A percentile compares a stretch with the other conserved stretches of the same genome.
Evolutionary conservation across 2,888 invertebrate genomes (phyloP).

Genomic region (Conistra vaccinii): DNA sequence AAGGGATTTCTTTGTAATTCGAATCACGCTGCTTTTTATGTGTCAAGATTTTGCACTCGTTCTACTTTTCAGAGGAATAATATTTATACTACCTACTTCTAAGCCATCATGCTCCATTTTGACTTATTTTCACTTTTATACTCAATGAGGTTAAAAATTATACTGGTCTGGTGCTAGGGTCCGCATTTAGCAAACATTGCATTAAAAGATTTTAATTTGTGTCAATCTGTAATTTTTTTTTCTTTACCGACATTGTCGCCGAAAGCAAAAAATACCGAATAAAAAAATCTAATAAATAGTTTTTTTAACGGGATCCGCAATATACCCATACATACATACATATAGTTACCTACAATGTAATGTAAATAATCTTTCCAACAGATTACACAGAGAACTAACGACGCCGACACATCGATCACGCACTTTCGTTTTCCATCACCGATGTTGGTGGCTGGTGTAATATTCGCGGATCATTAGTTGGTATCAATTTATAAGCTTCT

Average conservation of each 20-base stretch:
- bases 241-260: too few relatives aligned
- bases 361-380: not conserved
- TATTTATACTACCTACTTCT: not conserved
- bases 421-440: conserved; percentile 57
- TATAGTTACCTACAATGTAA: not conserved
- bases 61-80: conserved; percentile 1
- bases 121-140: too few relatives aligned
- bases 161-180: not conserved
- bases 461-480: conserved; percentile 52
- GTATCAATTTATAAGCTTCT: conserved; percentile 60
- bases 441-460: conserved; percentile 24
- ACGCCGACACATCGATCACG: conserved; percentile 55
- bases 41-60: too few relatives aligned
- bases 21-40: too few relatives aligned
- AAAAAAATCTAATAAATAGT: too few relatives aligned
- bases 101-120: not conserved
- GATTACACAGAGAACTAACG: conserved; percentile 32
- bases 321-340: not conserved
- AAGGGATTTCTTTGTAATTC: conserved; percentile 11
- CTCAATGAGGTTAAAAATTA: too few relatives aligned
- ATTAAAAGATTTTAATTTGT: too few relatives aligned
- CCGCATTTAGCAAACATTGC: not conserved
- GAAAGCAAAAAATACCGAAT: too few relatives aligned
- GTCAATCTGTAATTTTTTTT: too few relatives aligned
- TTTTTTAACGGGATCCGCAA: not conserved